Percentiles rank a stretch among this genome's conserved stretches.
Evolutionary conservation across 92 coral and sea anemone genomes (phyloP).

Genomic region (Pocillopora meandrina): DNA sequence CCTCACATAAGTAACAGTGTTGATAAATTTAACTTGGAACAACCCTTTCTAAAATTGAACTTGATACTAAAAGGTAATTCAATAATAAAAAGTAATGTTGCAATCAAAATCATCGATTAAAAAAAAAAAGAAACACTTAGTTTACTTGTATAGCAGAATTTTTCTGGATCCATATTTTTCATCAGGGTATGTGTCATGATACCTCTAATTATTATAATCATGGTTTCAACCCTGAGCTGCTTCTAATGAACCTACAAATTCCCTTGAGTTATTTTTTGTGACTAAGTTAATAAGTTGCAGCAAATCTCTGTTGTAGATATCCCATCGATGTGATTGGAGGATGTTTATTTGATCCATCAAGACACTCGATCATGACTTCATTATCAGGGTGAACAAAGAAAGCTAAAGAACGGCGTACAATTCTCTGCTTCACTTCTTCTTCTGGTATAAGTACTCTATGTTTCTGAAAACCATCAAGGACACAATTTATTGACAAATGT

Average conservation of each 20-base stretch:
- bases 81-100: no score
- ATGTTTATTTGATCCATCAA: constrained; percentile 85
- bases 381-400: constrained; percentile 87
- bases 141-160: no score
- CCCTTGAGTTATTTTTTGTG: no score
- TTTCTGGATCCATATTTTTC: no score
- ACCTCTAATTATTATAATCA: neutral
- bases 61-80: no score
- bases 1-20: no score
- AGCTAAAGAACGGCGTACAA: constrained; percentile 76
- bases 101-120: no score
- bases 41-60: no score
- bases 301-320: constrained; percentile 78
- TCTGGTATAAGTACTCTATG: constrained; percentile 90
- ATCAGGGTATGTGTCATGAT: no score
- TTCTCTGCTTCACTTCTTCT: constrained; percentile 64
- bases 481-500: neutral
- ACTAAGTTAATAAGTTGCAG: constrained; percentile 62
- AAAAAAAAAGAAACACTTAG: no score
- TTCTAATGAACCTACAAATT: no score
- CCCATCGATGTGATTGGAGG: constrained; percentile 76
- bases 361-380: constrained; percentile 77
- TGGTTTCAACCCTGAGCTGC: neutral
- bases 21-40: no score
- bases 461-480: constrained; percentile 54